phyloP scores from a whole-genome alignment of 2,797 vertebrate species.

The Coracias cyanogaster region DNA sequence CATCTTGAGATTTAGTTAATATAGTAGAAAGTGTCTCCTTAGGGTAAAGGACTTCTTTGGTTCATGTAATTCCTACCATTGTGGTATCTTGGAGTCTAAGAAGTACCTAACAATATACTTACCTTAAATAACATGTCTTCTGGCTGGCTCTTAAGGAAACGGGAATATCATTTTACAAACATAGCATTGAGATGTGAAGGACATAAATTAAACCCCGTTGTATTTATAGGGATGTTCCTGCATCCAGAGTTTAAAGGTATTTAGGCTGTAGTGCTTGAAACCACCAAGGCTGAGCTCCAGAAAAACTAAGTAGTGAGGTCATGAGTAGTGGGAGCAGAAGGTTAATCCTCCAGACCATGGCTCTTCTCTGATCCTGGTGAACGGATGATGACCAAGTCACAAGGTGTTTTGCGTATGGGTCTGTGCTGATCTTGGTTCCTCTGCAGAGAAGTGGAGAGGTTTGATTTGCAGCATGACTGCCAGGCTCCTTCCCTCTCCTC shows the following conservation, averaged over 20 bases:
- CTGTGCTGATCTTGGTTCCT: background rate
- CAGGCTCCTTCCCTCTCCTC: background rate
- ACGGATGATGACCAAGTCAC: background rate
- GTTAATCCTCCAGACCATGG: background rate
- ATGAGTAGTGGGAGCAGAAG: background rate
- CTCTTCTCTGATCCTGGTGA: background rate
- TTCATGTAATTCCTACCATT: background rate
- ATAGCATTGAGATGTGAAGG: background rate
- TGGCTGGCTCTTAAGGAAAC: background rate
- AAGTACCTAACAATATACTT: background rate
- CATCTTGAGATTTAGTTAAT: background rate
- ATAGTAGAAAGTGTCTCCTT: background rate
- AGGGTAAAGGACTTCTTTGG: background rate
- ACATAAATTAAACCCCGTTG: background rate
- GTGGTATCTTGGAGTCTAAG: background rate
- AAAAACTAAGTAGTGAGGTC: background rate
- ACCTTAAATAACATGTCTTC: background rate
- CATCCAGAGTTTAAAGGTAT: background rate
- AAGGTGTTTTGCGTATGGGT: accelerated
- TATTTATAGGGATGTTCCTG: background rate
- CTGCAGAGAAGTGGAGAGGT: accelerated
- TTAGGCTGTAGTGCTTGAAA: background rate
- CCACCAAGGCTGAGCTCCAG: background rate
- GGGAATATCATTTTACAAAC: background rate
- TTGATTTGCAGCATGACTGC: background rate